A percentile compares a stretch with the other conserved stretches of the same genome.
These are phyloP conservation scores for Bombus polaris DNA, from an alignment of 1,140 invertebrate genomes.

Conservation along the genomic window DNA sequence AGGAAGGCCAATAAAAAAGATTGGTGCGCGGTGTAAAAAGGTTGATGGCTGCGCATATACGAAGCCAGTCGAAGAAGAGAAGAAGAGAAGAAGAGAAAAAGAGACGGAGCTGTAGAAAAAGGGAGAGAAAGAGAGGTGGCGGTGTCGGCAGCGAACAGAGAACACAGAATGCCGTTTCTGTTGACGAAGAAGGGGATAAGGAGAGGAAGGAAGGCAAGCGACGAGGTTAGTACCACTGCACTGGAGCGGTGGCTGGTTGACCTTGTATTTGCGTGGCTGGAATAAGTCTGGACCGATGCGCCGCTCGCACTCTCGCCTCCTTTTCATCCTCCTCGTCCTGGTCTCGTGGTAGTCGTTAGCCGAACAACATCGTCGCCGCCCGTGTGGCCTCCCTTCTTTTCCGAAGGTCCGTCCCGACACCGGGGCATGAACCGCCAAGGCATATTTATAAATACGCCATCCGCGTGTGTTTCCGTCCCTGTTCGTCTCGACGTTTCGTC, in stretches of 20 bases:
- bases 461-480: slow-evolving; percentile 51
- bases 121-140: not conserved
- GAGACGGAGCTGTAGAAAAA: no score
- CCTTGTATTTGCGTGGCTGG: slow-evolving; percentile 77
- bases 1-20: slow-evolving; percentile 49
- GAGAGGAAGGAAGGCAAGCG: slow-evolving; percentile 39
- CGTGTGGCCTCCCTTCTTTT: slow-evolving; percentile 62
- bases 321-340: slow-evolving; percentile 46
- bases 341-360: slow-evolving; percentile 4
- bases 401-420: slow-evolving; percentile 72
- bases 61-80: not conserved
- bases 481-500: not conserved
- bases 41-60: slow-evolving; percentile 22
- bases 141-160: not conserved
- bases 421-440: slow-evolving; percentile 61
- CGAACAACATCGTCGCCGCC: slow-evolving; percentile 28
- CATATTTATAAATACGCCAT: slow-evolving; percentile 77
- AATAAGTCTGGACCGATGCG: slow-evolving; percentile 75
- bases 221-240: slow-evolving; percentile 77
- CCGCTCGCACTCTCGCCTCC: slow-evolving; percentile 35
- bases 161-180: slow-evolving; percentile 41
- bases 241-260: slow-evolving; percentile 79
- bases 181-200: slow-evolving; percentile 38
- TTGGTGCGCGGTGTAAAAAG: slow-evolving; percentile 41
- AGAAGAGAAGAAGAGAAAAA: not conserved